Evolutionary conservation across 2,113 vertebrate species (phyloP).

Genomic region (Otocyon megalotis): DNA sequence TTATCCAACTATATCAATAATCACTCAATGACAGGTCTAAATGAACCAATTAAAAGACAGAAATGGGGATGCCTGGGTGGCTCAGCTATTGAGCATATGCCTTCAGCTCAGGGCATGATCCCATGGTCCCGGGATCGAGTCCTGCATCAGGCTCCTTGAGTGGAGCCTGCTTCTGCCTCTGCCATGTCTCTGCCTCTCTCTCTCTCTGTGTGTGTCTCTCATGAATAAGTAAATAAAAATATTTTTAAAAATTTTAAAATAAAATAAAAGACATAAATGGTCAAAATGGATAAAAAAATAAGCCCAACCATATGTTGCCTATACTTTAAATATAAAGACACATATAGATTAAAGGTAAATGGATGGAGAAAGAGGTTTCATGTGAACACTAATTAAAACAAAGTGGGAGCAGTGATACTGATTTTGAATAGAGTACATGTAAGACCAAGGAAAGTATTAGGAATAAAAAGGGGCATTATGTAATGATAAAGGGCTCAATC

Average conservation of each 20-base stretch:
- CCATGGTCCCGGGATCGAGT: no score
- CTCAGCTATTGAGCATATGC: no score
- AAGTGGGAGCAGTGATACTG: background rate
- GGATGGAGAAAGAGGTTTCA: background rate
- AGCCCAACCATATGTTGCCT: background rate
- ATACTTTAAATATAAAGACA: background rate
- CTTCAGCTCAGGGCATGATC: no score
- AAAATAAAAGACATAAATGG: background rate
- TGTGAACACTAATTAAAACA: background rate
- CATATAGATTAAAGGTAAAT: background rate
- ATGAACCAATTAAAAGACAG: background rate
- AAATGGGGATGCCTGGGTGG: no score
- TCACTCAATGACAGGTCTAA: background rate
- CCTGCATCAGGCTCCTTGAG: no score
- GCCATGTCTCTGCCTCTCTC: no score
- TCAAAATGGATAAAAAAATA: constrained; percentile 1
- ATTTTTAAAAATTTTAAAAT: no score
- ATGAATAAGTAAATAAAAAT: no score
- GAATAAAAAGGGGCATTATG: background rate
- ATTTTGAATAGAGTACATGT: background rate
- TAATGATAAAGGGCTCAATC: background rate
- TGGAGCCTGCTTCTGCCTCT: no score
- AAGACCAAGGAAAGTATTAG: background rate
- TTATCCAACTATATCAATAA: background rate
- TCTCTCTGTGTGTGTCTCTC: no score